These are phyloP conservation scores for Lasioglossum vierecki DNA, from an alignment of 2,888 invertebrate species.

Conservation along the genomic window DNA sequence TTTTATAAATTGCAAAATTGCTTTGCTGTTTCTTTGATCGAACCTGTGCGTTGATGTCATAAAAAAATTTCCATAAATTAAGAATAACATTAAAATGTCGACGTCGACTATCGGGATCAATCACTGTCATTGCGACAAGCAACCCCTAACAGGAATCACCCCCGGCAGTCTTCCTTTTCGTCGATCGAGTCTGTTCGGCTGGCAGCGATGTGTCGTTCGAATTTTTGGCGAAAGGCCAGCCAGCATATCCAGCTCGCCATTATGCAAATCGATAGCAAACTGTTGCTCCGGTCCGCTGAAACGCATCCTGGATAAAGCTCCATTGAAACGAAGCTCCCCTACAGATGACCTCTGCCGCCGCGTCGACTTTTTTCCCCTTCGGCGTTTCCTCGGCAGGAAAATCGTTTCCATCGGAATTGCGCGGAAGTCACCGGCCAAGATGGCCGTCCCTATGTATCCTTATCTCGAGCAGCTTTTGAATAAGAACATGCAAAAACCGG, in stretches of 20 bases:
- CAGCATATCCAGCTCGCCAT: slow-evolving; percentile 4
- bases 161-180: neutral
- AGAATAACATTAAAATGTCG: no score
- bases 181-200: neutral
- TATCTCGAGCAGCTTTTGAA: neutral
- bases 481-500: neutral
- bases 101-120: neutral
- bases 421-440: neutral
- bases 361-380: neutral
- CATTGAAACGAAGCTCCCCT: neutral
- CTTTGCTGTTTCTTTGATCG: no score
- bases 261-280: slow-evolving; percentile 58
- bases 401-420: slow-evolving; percentile 18
- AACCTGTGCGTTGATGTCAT: no score
- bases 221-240: slow-evolving; percentile 53
- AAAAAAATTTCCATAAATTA: no score
- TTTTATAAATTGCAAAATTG: no score
- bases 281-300: slow-evolving; percentile 46
- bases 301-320: slow-evolving; percentile 1
- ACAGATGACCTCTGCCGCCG: neutral
- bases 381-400: neutral
- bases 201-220: slow-evolving; percentile 5
- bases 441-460: neutral
- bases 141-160: neutral
- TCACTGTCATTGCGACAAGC: neutral